Base-by-base conservation (phyloP, 2,113 vertebrate species). In the Seriola quinqueradiata region DNA sequence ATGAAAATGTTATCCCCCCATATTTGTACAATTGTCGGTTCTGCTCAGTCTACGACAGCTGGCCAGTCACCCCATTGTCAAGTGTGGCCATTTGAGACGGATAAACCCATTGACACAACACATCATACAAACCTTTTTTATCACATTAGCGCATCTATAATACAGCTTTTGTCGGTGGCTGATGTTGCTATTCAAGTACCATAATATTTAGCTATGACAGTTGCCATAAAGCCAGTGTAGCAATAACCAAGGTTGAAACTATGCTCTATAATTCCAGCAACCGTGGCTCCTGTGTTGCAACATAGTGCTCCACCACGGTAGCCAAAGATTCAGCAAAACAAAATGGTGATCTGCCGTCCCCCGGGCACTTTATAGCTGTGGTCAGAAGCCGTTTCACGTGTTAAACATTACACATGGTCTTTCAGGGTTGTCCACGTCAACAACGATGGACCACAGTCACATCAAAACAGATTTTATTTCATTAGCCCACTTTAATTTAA, bases 401-500 rank as follows among this genome's bases (percentile, higher is more conserved):
- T 59, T 81, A 65, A 58, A 81, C n/a, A 65, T 65, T 65, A 2
- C 25, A 77, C 23, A 40, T 2, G 16, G 9, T 42, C 54, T 32
- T 28, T 59, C 68, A 21, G 16, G 44, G 16, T 48, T 21, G 4
- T 61, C 52, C 48, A 42, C 17, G 13, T 12, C 16, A 61, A 68
- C 25, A 58, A 40, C 3, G 46, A 76, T n/a, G 38, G 61, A 67
- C 70, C 46, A 38, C 42, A 64, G 59, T 28, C 69, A 32, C 16
- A 34, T 40, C 9, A 59, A 72, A 78, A 55, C 23, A n/a, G 52
- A n/a, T 5, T 58, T 70, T 25, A 71, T 57, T 79, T 74, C 38
- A 83, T 71, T 58, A 68, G 19, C 64, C 7, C 13, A 46, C 76
- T 73, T 44, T n/a, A 34, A n/a, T 61, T 68, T 42, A 75, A 70